These are phyloP conservation scores for Pelodytes ibericus DNA, from an alignment of 2,797 vertebrate species.

Conservation along the genomic window DNA sequence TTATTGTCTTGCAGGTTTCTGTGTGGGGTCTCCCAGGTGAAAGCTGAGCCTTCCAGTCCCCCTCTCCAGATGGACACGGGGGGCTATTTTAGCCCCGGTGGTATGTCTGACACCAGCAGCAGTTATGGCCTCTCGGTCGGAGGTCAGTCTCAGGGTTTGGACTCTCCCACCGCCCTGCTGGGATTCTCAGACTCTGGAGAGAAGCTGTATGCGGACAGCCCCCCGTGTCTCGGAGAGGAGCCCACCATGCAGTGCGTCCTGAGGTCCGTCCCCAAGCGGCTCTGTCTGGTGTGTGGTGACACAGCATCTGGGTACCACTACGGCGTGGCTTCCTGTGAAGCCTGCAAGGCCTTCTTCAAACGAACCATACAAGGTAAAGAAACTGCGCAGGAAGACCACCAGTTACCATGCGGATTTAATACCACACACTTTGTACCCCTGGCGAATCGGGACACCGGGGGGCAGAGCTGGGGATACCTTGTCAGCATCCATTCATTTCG, in stretches of 20 bases:
- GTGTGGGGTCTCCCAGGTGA: constrained; percentile 56
- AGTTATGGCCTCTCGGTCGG: constrained; percentile 58
- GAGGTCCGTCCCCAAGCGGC: constrained; percentile 64
- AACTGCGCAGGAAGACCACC: too few species aligned
- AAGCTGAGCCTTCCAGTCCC: constrained; percentile 63
- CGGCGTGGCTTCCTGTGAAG: constrained; percentile 74
- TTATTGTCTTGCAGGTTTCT: constrained; percentile 50
- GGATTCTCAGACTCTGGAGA: constrained; percentile 46
- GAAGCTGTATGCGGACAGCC: constrained; percentile 49
- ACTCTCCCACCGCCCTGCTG: constrained; percentile 61
- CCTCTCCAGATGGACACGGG: constrained; percentile 58
- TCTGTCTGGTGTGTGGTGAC: constrained; percentile 78
- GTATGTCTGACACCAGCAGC: constrained; percentile 67
- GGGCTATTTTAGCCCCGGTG: constrained; percentile 63
- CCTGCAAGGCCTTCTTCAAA: constrained; percentile 81
- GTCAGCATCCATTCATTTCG: too few species aligned
- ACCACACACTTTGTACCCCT: too few species aligned
- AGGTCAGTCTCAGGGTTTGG: constrained; percentile 58
- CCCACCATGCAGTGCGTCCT: constrained; percentile 40
- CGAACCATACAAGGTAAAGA: constrained; percentile 76
- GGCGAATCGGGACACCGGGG: too few species aligned
- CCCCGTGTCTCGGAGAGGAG: constrained; percentile 31
- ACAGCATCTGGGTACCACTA: constrained; percentile 77
- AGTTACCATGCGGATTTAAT: too few species aligned
- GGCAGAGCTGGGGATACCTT: too few species aligned